Base-by-base conservation (phyloP, 2,113 vertebrate species). In the Hipposideros armiger region DNA sequence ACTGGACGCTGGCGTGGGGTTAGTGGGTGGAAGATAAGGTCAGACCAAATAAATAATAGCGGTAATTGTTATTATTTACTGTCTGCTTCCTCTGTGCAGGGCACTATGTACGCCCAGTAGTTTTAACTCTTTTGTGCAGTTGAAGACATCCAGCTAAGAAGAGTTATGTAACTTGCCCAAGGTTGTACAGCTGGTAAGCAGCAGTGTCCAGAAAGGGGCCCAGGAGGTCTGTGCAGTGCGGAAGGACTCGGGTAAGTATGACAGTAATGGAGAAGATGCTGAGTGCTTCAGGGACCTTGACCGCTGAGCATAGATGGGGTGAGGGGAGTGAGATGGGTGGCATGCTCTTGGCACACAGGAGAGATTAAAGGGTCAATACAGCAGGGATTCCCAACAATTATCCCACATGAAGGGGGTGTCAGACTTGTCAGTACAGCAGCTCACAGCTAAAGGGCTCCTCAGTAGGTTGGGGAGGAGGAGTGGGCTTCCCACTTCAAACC, bases 221-320 rank as follows among this genome's bases (percentile, higher is more conserved):
- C 74, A 7, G 4, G 36, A 50, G 4, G 67, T 42, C 74, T 28
- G 1, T 6, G 30, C 22, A 20, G 32, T 28, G 50, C n/a, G 66
- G 88, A 78, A 81, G 11, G 56, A 30, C 10, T 7, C 7, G 4
- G 8, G 30, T 50, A 28, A 54, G 30, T n/a, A 26, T 69, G 32
- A 26, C 30, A 1, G 14, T 9, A 1, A 32, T n/a, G 11, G 84
- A 50, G 54, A 73, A 20, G 20, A 36, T 4, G 4, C 47, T 15
- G 2, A 73, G n/a, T 42, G 19, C 56, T 42, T 85, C 11, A 7
- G 32, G 24, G 11, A 7, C 2, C 52, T 28, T 16, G 30, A 36
- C 4, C 3, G 5, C 50, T 78, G 47, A 22, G 8, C 32, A 24
- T 13, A 36, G 16, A 3, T 0, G 4, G 17, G 28, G 5, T 9